These are phyloP conservation scores for Morpho deidamia DNA, from an alignment of 2,888 invertebrate genomes.

Conservation along the genomic window DNA sequence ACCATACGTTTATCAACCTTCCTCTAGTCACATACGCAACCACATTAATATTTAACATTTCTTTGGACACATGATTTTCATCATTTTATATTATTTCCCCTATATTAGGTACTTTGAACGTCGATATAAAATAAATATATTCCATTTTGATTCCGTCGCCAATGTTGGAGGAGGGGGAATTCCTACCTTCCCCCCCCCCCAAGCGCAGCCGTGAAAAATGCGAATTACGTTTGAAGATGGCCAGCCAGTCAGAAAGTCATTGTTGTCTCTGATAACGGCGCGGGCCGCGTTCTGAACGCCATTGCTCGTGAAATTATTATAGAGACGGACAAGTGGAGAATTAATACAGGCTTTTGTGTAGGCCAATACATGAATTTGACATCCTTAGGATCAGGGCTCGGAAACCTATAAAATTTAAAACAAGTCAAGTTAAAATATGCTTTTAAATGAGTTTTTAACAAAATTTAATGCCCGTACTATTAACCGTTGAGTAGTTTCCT, in stretches of 20 bases:
- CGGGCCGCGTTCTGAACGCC: conserved; percentile 35
- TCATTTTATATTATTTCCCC: no score
- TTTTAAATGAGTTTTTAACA: no score
- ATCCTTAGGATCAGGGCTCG: background rate
- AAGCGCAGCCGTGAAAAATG: conserved; percentile 33
- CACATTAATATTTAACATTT: no score
- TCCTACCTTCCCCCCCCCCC: conserved; percentile 5
- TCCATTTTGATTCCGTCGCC: background rate
- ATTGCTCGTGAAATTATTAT: conserved; percentile 61
- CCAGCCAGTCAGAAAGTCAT: conserved; percentile 68
- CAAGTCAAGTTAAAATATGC: no score
- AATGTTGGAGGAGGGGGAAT: background rate
- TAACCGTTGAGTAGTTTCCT: no score
- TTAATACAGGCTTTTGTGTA: conserved; percentile 29
- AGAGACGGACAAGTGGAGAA: conserved; percentile 50
- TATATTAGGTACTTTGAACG: no score
- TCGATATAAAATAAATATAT: no score
- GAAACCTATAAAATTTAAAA: no score
- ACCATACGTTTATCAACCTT: no score
- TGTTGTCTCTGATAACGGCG: conserved; percentile 66
- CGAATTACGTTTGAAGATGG: conserved; percentile 36
- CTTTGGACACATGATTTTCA: no score
- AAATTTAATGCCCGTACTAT: no score
- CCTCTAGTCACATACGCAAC: no score
- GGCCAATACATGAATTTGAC: background rate